Percentiles rank a stretch among this genome's conserved stretches.
Conservation (phyloP, 2,113 vertebrate species). For the Geococcyx californianus region DNA sequence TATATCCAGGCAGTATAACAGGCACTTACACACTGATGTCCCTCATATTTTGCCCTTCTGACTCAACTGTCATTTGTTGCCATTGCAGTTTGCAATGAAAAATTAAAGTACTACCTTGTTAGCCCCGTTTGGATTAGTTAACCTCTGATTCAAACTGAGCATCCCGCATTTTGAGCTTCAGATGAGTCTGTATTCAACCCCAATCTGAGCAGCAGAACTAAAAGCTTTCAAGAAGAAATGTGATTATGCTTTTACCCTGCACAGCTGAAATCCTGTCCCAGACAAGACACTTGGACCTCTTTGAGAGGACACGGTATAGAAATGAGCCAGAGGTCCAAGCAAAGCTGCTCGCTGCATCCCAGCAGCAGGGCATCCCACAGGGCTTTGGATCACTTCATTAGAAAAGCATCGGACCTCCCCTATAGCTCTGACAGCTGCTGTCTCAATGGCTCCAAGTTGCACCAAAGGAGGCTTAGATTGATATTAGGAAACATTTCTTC, state of each 20-base stretch:
- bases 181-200: rapidly evolving
- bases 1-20: not conserved
- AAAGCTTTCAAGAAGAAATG: not conserved
- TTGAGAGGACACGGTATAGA: not conserved
- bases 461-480: too few species aligned
- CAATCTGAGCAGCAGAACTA: not conserved
- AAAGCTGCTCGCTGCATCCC: not conserved
- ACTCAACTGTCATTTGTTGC: not conserved
- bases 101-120: not conserved
- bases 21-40: not conserved
- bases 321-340: rapidly evolving
- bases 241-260: not conserved
- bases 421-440: too few species aligned
- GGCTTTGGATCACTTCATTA: rapidly evolving
- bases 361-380: not conserved
- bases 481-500: too few species aligned
- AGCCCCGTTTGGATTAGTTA: not conserved
- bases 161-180: not conserved
- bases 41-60: not conserved
- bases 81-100: not conserved
- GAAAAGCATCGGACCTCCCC: not conserved
- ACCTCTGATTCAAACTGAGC: not conserved
- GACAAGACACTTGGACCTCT: not conserved
- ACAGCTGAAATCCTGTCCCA: not conserved
- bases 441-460: too few species aligned